Conservation (phyloP, 2,888 invertebrate genomes). For the Pollenia amentaria region DNA sequence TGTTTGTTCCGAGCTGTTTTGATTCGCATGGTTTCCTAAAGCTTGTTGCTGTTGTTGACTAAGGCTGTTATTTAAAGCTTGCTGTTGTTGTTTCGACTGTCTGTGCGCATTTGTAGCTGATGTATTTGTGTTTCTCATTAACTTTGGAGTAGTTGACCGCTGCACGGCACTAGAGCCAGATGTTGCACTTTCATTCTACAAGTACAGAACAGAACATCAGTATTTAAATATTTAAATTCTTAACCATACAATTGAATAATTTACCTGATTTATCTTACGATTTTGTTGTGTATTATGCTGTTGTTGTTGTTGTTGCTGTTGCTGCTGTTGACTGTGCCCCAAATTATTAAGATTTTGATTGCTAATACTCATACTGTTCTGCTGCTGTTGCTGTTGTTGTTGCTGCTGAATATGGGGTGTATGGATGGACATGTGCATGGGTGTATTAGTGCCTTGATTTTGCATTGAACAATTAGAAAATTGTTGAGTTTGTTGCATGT, state of each 20-base stretch:
- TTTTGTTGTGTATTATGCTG: constrained; percentile 77
- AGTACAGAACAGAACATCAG: background rate
- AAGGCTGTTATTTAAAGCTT: constrained; percentile 81
- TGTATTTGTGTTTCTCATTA: constrained; percentile 80
- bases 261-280: constrained; percentile 82
- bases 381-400: constrained; percentile 78
- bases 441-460: constrained; percentile 86
- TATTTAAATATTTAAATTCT: background rate
- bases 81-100: constrained; percentile 78
- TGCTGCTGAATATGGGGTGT: constrained; percentile 86
- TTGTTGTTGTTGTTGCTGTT: constrained; percentile 76
- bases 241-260: background rate
- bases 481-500: constrained; percentile 82
- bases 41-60: constrained; percentile 76
- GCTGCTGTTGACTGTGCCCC: constrained; percentile 78
- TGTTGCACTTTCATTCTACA: constrained; percentile 78
- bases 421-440: constrained; percentile 86
- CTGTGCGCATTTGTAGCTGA: constrained; percentile 79
- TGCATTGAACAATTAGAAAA: constrained; percentile 90
- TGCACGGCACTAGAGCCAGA: constrained; percentile 79
- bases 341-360: constrained; percentile 83
- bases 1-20: constrained; percentile 78
- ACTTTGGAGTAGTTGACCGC: constrained; percentile 83
- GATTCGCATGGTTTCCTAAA: constrained; percentile 74
- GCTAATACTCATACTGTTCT: constrained; percentile 78